These are phyloP conservation scores for Thalpophila matura DNA, from an alignment of 2,888 invertebrate species.

Conservation along the genomic window DNA sequence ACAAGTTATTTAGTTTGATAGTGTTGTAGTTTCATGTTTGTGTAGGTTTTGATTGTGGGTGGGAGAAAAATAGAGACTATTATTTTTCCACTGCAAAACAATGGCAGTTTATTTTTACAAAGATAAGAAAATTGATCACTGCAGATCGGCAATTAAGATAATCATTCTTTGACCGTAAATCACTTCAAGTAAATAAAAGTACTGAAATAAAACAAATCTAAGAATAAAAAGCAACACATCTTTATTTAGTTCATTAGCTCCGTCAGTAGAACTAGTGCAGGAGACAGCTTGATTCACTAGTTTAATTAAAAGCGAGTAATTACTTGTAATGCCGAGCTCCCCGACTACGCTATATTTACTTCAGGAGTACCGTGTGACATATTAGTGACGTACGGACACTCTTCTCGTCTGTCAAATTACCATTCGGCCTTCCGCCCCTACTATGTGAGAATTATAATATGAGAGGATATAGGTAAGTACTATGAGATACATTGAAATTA, in stretches of 20 bases:
- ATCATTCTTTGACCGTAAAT: neutral
- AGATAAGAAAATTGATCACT: neutral
- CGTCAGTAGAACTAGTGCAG: conserved; percentile 47
- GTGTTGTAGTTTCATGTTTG: conserved; percentile 1
- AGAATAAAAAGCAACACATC: conserved; percentile 37
- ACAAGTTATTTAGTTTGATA: conserved; percentile 50
- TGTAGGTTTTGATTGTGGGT: neutral
- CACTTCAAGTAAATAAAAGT: neutral
- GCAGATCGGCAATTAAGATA: neutral
- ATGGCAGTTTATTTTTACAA: no score
- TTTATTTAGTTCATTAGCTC: conserved; percentile 53
- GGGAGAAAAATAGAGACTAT: no score
- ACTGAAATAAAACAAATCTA: conserved; percentile 21
- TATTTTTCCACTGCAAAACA: no score
- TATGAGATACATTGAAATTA: no score
- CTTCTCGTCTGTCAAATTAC: conserved; percentile 31
- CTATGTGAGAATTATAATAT: neutral
- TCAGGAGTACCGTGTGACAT: conserved; percentile 11
- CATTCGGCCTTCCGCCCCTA: conserved; percentile 13
- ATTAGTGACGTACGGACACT: conserved; percentile 35
- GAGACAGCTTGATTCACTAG: conserved; percentile 59
- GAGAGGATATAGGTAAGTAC: neutral
- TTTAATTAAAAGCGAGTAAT: conserved; percentile 65
- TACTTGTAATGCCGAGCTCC: conserved; percentile 56
- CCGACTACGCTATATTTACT: conserved; percentile 22